phyloP scores from a whole-genome alignment of 2,797 vertebrate genomes.

The Xiphorhynchus erythropygius region DNA sequence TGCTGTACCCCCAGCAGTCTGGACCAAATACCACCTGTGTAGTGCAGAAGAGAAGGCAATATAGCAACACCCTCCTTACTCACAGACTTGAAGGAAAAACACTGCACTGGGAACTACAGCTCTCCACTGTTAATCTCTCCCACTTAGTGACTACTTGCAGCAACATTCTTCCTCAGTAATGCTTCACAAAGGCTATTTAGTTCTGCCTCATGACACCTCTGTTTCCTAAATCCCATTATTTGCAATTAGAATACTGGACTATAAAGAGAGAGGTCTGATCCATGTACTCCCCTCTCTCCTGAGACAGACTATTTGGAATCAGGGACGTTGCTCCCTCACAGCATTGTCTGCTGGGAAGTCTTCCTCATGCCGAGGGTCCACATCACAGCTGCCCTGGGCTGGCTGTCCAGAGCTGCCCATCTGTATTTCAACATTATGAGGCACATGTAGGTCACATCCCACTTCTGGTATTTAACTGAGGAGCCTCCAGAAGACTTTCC shows the following conservation, averaged over 20 bases:
- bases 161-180: background rate
- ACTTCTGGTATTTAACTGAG: background rate
- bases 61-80: background rate
- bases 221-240: slow-evolving; percentile 26
- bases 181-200: slow-evolving; percentile 18
- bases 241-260: background rate
- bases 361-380: accelerated
- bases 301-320: background rate
- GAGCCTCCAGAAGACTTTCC: background rate
- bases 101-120: background rate
- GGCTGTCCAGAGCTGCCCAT: background rate
- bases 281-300: background rate
- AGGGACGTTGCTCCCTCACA: accelerated
- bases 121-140: background rate
- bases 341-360: background rate
- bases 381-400: accelerated
- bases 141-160: background rate
- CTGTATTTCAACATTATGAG: background rate
- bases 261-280: background rate
- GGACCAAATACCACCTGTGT: background rate
- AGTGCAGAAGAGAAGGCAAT: background rate
- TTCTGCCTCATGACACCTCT: slow-evolving; percentile 28
- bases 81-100: background rate
- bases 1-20: background rate
- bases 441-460: accelerated